These are phyloP conservation scores for Eretmocerus hayati DNA, from an alignment of 2,888 invertebrate genomes.

Conservation along the genomic window DNA sequence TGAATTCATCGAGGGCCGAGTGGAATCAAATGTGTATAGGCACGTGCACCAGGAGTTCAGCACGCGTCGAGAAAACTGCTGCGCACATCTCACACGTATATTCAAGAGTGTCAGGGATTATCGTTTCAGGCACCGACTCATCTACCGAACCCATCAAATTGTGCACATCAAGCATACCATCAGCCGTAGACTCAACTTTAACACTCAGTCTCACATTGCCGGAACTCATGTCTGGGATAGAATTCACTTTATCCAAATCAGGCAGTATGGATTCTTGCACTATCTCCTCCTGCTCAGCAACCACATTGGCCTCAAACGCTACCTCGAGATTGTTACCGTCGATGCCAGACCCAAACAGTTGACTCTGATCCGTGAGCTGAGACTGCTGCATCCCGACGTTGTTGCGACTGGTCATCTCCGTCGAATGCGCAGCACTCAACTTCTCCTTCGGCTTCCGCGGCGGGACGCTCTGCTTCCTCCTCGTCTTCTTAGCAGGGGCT, in stretches of 20 bases:
- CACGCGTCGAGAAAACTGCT: slow-evolving; percentile 65
- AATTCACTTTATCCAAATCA: slow-evolving; percentile 30
- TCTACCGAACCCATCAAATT: slow-evolving; percentile 45
- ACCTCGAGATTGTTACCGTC: slow-evolving; percentile 38
- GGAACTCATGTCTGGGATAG: slow-evolving; percentile 25
- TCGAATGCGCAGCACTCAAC: not conserved
- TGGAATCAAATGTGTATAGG: slow-evolving; percentile 71
- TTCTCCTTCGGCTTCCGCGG: slow-evolving; percentile 11
- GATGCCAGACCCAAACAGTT: slow-evolving; percentile 28
- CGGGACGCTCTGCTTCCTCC: slow-evolving; percentile 7
- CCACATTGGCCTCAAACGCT: slow-evolving; percentile 37
- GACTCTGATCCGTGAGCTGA: slow-evolving; percentile 8
- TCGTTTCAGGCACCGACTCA: slow-evolving; percentile 49
- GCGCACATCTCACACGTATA: slow-evolving; percentile 81
- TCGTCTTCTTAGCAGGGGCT: slow-evolving; percentile 17
- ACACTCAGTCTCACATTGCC: slow-evolving; percentile 37
- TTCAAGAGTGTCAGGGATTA: slow-evolving; percentile 51
- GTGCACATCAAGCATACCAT: slow-evolving; percentile 30
- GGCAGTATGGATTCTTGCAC: slow-evolving; percentile 37
- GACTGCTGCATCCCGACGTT: not conserved
- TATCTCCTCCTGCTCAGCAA: slow-evolving; percentile 25
- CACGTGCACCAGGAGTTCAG: slow-evolving; percentile 69
- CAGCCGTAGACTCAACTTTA: slow-evolving; percentile 39
- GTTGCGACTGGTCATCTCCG: slow-evolving; percentile 22
- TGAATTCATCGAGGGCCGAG: not conserved